Base-by-base conservation (phyloP, 2,113 vertebrate species). In the Salvator merianae region DNA sequence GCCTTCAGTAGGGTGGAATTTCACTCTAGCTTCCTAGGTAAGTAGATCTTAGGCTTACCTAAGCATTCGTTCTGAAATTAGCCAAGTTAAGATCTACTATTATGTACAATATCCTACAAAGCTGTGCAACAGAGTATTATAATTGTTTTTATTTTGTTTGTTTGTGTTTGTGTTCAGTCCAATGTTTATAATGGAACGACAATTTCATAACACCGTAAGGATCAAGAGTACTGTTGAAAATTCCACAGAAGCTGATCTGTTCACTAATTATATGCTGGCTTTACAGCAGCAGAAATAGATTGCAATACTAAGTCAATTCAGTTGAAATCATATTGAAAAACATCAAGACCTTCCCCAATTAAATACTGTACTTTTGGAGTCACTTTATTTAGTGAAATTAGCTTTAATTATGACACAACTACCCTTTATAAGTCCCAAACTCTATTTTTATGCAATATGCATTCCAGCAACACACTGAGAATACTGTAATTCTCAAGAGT, bases 151-250 rank as follows among this genome's bases (percentile, higher is more conserved):
- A 78, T 77, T 88, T 74, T 87, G 30, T 79, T 84, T 86, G 77
- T 68, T 81, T 22, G 79, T 1, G 59, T 55, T 22, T 38, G 66
- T 30, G n/a, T 90, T 87, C 75, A 68, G 22, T 5, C 81, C 66
- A 75, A 85, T 20, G 63, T 62, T 80, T 82, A 86, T 53, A 55
- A 81, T 50, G 84, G 26, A 66, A 82, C 81, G 83, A 86, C 59
- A 77, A 82, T 83, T 87, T 73, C 7, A 40, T 87, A 70, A 59
- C 82, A 86, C 70, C 85, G 0, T 4, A 86, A 83, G 55, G 81
- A 59, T 88, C 84, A 91, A 7, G 30, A 74, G 50, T 12, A 90
- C 89, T 66, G 76, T 4, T 78, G 85, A 47, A 85, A 87, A 81
- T 40, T 86, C 87, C 82, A 30, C 10, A 80, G 62, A 80, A 59